A percentile compares a stretch with the other conserved stretches of the same genome.
Conservation (phyloP, 2,888 invertebrate genomes). For the Hirudinaria manillensis region DNA sequence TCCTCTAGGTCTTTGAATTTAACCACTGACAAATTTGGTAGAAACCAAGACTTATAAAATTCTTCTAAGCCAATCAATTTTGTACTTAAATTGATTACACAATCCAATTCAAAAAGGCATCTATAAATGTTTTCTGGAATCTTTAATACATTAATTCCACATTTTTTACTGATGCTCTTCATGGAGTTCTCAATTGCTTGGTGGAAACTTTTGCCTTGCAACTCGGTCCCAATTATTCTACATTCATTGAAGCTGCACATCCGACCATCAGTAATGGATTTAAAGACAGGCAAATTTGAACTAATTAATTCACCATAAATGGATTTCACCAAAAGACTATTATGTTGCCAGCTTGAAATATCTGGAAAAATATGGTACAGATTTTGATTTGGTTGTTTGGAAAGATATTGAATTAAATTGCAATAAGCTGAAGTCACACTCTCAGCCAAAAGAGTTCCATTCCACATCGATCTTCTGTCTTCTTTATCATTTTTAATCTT, state of each 20-base stretch:
- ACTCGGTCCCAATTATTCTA: background rate
- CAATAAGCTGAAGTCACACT: conserved; percentile 39
- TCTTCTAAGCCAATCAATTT: background rate
- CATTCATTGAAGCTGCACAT: background rate
- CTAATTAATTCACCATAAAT: conserved; percentile 10
- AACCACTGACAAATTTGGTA: conserved; percentile 38
- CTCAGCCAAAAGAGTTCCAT: conserved; percentile 40
- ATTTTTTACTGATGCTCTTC: background rate
- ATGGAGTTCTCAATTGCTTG: conserved; percentile 3
- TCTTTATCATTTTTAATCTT: conserved; percentile 43
- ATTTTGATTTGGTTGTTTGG: background rate
- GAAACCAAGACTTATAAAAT: conserved; percentile 40
- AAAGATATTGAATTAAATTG: conserved; percentile 37
- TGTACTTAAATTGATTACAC: background rate
- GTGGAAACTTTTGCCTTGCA: background rate
- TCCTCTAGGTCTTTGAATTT: conserved; percentile 32
- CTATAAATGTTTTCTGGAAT: conserved; percentile 12
- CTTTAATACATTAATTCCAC: conserved; percentile 7
- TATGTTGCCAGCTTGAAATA: background rate
- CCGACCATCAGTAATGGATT: background rate
- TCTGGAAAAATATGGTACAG: conserved; percentile 7
- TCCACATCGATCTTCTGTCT: conserved; percentile 41
- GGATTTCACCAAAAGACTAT: conserved; percentile 11
- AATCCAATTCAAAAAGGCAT: background rate
- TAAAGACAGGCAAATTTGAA: background rate